Percentiles rank a stretch among this genome's conserved stretches.
phyloP scores from a whole-genome alignment of 23 tunicate genomes.

The Styela clava region DNA sequence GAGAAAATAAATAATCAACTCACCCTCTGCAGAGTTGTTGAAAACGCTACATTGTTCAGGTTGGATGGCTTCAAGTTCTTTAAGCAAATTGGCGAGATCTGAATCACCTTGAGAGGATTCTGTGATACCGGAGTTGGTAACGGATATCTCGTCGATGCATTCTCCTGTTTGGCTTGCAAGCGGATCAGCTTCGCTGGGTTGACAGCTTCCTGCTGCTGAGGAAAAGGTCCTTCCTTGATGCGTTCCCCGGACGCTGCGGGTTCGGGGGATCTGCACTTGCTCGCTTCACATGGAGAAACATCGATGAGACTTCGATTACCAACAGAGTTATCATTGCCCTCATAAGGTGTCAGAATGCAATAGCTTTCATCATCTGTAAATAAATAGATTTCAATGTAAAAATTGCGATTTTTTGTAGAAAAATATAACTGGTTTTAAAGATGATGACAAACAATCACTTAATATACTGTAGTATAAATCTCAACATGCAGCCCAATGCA shows the following conservation, averaged over 20 bases:
- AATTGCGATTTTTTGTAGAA: too few species aligned
- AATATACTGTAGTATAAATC: too few species aligned
- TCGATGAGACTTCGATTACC: slow-evolving; percentile 22
- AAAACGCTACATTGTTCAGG: slow-evolving; percentile 18
- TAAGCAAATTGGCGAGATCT: slow-evolving; percentile 61
- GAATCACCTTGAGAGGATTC: slow-evolving; percentile 42
- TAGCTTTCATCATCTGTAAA: slow-evolving; percentile 19
- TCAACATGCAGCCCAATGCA: too few species aligned
- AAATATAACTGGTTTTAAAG: too few species aligned
- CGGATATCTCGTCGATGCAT: slow-evolving; percentile 22
- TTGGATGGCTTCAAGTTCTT: slow-evolving; percentile 40
- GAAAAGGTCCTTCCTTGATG: slow-evolving; percentile 66
- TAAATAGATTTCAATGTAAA: not conserved
- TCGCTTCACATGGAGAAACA: slow-evolving; percentile 29
- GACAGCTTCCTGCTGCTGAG: slow-evolving; percentile 99
- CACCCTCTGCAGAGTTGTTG: not conserved
- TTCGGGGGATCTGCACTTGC: slow-evolving; percentile 88
- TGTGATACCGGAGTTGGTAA: not conserved
- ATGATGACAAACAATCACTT: too few species aligned
- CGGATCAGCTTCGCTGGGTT: slow-evolving; percentile 80
- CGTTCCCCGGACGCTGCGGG: slow-evolving; percentile 98
- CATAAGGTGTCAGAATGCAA: slow-evolving; percentile 21
- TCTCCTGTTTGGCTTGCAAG: slow-evolving; percentile 39
- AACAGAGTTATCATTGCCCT: slow-evolving; percentile 44
- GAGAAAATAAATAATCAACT: too few species aligned